Base-by-base conservation (phyloP, 1,140 invertebrate genomes). In the Dinoponera quadriceps region DNA sequence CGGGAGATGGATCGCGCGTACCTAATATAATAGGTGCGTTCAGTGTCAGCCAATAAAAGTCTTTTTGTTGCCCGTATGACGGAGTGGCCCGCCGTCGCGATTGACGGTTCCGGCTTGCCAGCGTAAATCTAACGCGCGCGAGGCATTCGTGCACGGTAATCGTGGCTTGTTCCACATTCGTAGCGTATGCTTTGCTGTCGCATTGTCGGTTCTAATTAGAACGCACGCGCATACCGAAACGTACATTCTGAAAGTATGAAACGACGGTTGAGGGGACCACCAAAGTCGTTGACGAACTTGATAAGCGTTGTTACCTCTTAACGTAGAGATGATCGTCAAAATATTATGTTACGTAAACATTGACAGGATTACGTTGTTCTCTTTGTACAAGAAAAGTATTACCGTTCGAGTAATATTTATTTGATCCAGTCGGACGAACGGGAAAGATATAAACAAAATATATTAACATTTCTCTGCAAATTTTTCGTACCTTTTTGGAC, bases 1-100 rank as follows among this genome's bases (percentile, higher is more conserved):
- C 75, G 59, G 57, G 89, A 94, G 93, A 94, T 93, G 92, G 93
- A 94, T 94, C 91, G 90, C 92, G 89, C 88, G 87, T 90, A 86
- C 59, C 73, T 90, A 91, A 91, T 92, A 91, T 92, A 94, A 94
- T 93, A 90, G 89, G 71, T 48, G 29, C 75, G 75, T 77, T 85
- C 90, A 90, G 75, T 91, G 92, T 92, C 92, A 90, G 75, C 86
- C 90, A 93, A 93, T 93, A 93, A 93, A 92, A 89, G 88, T 83
- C 90, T 92, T 92, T 93, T 93, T 93, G 91, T 92, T 83, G 44
- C 4, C 33, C 33, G 59, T 71, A 92, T 93, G 92, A 94, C 90
- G 82, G 90, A 94, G 92, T 92, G 87, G 88, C 54, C 54, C 54
- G 85, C 82, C 85, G 54, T 68, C 72, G 73, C 78, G 62, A 75